phyloP scores from a whole-genome alignment of 2,113 vertebrate genomes.

The Archocentrus centrarchus region DNA sequence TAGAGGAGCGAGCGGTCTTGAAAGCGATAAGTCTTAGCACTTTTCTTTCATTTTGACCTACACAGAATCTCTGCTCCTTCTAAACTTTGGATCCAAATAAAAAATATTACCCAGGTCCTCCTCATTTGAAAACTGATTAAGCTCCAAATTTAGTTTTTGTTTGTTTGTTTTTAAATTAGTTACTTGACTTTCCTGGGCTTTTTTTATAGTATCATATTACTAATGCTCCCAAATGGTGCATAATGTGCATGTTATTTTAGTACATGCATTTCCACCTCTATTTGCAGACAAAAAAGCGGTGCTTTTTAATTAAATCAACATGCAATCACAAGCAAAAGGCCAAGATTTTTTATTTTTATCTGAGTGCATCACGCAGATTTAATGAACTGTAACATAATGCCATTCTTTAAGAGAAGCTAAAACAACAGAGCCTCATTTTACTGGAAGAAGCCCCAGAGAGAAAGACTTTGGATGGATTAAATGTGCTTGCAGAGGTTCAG shows the following conservation, averaged over 20 bases:
- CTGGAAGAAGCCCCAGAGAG: constrained; percentile 24
- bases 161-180: neutral
- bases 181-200: constrained; percentile 11
- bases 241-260: constrained; percentile 31
- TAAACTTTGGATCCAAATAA: neutral
- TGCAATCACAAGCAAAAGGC: constrained; percentile 17
- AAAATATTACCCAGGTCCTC: neutral
- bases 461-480: constrained; percentile 22
- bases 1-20: neutral
- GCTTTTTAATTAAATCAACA: constrained; percentile 33
- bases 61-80: neutral
- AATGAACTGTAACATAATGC: constrained; percentile 40
- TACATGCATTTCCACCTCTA: constrained; percentile 17
- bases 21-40: neutral
- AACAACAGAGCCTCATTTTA: constrained; percentile 36
- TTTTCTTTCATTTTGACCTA: neutral
- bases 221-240: neutral
- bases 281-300: constrained; percentile 4
- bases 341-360: constrained; percentile 40
- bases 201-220: neutral
- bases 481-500: constrained; percentile 39
- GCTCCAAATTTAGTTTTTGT: neutral
- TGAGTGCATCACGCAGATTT: neutral
- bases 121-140: neutral
- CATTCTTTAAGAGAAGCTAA: constrained; percentile 33